phyloP scores from a whole-genome alignment of 64 coral and sea anemone genomes.

The Cladopsammia gracilis region DNA sequence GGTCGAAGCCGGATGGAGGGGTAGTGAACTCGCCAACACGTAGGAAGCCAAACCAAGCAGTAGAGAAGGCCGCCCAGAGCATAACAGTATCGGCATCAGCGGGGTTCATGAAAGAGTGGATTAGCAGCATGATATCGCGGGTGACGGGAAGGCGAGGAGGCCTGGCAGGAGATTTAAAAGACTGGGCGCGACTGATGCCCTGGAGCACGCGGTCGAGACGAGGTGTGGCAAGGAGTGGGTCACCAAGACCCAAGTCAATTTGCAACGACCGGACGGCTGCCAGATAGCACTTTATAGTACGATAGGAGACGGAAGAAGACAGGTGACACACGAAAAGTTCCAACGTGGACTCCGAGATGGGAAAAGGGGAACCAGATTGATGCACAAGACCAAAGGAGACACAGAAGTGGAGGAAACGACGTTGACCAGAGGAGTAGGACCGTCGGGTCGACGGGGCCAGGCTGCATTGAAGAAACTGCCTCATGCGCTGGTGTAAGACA shows the following conservation, averaged over 20 bases:
- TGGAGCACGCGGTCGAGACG: neutral
- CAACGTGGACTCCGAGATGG: neutral
- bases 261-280: neutral
- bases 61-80: neutral
- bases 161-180: neutral
- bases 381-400: neutral
- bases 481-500: neutral
- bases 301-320: neutral
- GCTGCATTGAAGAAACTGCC: neutral
- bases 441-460: neutral
- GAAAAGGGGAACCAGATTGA: neutral
- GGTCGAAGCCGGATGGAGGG: neutral
- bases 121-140: neutral
- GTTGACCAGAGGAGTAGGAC: neutral
- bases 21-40: neutral
- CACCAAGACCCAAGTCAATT: neutral
- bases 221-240: neutral
- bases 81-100: neutral
- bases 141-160: constrained; percentile 9
- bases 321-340: neutral
- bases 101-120: neutral
- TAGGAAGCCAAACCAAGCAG: constrained; percentile 16
- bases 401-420: neutral
- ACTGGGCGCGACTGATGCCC: neutral
- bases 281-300: constrained; percentile 6